Percentiles rank a stretch among this genome's conserved stretches.
These are phyloP conservation scores for Drosophila paucipuncta DNA, from an alignment of 2,888 invertebrate species.

Conservation along the genomic window DNA sequence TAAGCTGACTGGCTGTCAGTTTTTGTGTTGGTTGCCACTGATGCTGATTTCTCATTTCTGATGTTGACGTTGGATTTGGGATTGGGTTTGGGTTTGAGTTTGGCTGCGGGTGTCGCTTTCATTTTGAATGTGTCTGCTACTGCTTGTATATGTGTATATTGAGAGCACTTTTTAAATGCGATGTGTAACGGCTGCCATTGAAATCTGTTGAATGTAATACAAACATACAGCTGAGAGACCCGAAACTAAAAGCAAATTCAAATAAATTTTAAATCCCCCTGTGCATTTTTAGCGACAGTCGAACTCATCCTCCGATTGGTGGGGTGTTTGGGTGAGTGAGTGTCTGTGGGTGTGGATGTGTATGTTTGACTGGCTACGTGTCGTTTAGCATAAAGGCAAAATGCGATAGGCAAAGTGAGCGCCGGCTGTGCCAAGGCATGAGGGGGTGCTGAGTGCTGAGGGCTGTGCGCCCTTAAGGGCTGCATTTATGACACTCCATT, in stretches of 20 bases:
- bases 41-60: constrained; percentile 49
- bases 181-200: constrained; percentile 76
- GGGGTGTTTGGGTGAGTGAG: constrained; percentile 18
- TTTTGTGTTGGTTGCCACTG: constrained; percentile 38
- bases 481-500: constrained; percentile 82
- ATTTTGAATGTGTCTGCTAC: constrained; percentile 11
- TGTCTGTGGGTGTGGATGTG: constrained; percentile 7
- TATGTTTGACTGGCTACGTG: constrained; percentile 57
- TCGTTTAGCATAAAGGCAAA: constrained; percentile 77
- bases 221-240: constrained; percentile 32
- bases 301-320: constrained; percentile 44
- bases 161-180: constrained; percentile 78
- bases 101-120: constrained; percentile 37
- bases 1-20: constrained; percentile 77
- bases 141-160: constrained; percentile 47
- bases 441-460: constrained; percentile 24
- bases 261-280: constrained; percentile 80
- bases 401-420: constrained; percentile 41
- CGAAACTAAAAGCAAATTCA: constrained; percentile 82
- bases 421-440: neutral
- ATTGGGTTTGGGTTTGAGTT: constrained; percentile 4
- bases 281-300: constrained; percentile 78
- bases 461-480: constrained; percentile 75
- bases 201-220: constrained; percentile 76
- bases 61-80: constrained; percentile 26